Conservation (phyloP, 2,113 vertebrate genomes). For the Peromyscus maniculatus region DNA sequence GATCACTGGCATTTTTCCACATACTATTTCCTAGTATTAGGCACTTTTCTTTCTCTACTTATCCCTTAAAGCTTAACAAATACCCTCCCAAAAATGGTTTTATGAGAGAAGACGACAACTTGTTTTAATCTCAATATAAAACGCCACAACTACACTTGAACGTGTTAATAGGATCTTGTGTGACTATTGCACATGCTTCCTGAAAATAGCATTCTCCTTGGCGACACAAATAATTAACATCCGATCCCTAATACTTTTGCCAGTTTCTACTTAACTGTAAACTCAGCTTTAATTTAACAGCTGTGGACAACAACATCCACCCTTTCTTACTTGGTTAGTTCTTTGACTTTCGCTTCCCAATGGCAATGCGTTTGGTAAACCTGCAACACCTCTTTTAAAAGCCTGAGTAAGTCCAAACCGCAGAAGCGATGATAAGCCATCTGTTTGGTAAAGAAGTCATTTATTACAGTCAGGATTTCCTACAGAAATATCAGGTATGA, state of each 20-base stretch:
- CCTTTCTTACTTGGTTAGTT: background rate
- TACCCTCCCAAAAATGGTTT: too few species aligned
- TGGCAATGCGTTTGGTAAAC: background rate
- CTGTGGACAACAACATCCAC: background rate
- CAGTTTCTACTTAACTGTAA: background rate
- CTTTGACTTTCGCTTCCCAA: background rate
- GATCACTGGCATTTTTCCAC: background rate
- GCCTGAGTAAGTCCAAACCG: background rate
- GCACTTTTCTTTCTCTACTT: too few species aligned
- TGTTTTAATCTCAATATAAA: background rate
- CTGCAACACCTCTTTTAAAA: background rate
- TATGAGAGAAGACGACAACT: background rate
- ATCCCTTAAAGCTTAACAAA: background rate
- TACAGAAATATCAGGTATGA: background rate
- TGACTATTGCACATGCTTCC: background rate
- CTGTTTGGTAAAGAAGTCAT: background rate
- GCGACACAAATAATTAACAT: background rate
- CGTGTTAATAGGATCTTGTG: background rate
- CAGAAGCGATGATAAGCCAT: too few species aligned
- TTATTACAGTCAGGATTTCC: background rate
- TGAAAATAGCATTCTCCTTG: background rate
- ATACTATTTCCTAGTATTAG: too few species aligned
- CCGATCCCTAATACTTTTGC: background rate
- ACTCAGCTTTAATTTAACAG: background rate
- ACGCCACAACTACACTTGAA: accelerated